A percentile compares a stretch with the other conserved stretches of the same genome.
phyloP scores from a whole-genome alignment of 2,888 invertebrate genomes.

The Pollenia griseotomentosa region DNA sequence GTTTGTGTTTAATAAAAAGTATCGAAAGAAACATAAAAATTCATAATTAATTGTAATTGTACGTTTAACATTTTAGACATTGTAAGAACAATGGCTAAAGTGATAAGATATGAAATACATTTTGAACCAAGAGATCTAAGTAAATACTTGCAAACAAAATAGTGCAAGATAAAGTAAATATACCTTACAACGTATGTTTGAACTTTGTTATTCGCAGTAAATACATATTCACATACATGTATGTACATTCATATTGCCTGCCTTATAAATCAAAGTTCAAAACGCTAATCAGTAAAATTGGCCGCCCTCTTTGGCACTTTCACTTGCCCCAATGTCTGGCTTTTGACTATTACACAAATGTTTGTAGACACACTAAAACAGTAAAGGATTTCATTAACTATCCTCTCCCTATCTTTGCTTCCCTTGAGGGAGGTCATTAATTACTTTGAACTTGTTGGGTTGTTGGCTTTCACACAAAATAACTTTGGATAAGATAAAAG shows the following conservation, averaged over 20 bases:
- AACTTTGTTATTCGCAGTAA: conserved; percentile 2
- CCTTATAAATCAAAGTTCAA: conserved; percentile 76
- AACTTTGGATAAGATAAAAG: conserved; percentile 59
- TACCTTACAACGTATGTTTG: conserved; percentile 42
- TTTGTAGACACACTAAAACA: neutral
- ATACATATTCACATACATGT: neutral
- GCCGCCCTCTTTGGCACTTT: conserved; percentile 53
- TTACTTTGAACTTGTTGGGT: conserved; percentile 81
- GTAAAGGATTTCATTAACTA: conserved; percentile 81
- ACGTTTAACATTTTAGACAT: conserved; percentile 56
- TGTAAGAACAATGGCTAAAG: conserved; percentile 58
- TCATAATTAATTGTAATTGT: conserved; percentile 74
- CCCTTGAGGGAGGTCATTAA: conserved; percentile 80
- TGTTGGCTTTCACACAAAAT: conserved; percentile 57
- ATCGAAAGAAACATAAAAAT: conserved; percentile 65
- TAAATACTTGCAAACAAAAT: neutral
- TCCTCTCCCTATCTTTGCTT: conserved; percentile 59
- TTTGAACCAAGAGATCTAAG: neutral
- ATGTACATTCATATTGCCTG: neutral
- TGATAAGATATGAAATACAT: conserved; percentile 63
- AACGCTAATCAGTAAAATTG: conserved; percentile 75
- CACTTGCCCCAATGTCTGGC: conserved; percentile 29
- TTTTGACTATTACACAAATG: conserved; percentile 14
- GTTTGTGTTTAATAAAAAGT: neutral
- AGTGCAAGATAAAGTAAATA: neutral